Evolutionary conservation across 2,113 vertebrate species (phyloP).

Genomic region (Nicator chloris): DNA sequence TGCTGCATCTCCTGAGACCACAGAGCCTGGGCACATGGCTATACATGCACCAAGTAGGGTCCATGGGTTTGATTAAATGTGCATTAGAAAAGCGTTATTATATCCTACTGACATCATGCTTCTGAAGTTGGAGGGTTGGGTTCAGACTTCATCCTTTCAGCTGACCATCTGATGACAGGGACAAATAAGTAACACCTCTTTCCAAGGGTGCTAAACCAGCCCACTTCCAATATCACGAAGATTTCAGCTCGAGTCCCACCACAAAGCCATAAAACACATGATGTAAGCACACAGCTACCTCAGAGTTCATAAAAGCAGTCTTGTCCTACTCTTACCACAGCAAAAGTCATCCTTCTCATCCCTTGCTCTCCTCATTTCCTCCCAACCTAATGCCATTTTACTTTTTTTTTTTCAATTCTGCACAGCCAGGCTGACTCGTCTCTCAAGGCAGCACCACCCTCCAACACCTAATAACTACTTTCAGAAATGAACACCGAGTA

Average conservation of each 20-base stretch:
- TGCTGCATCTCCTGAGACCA: not conserved
- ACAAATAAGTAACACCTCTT: not conserved
- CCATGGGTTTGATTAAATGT: not conserved
- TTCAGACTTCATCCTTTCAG: not conserved
- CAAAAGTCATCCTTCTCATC: not conserved
- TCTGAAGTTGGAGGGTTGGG: not conserved
- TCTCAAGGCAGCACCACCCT: not conserved
- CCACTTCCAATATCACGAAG: not conserved
- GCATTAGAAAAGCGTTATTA: not conserved
- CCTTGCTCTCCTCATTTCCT: not conserved
- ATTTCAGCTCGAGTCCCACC: not conserved
- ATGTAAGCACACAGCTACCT: not conserved
- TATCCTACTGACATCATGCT: not conserved
- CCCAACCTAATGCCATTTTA: not conserved
- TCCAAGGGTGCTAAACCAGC: not conserved
- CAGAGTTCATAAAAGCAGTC: not conserved
- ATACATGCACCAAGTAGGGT: not conserved
- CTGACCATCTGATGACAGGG: not conserved
- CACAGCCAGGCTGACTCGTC: not conserved
- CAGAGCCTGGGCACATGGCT: not conserved
- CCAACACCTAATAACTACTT: not conserved
- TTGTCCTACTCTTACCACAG: not conserved
- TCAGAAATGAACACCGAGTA: not conserved
- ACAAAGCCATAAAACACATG: not conserved
- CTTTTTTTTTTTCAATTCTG: not conserved